phyloP scores from a whole-genome alignment of 1,140 invertebrate species.

The Tetramorium alpestre region DNA sequence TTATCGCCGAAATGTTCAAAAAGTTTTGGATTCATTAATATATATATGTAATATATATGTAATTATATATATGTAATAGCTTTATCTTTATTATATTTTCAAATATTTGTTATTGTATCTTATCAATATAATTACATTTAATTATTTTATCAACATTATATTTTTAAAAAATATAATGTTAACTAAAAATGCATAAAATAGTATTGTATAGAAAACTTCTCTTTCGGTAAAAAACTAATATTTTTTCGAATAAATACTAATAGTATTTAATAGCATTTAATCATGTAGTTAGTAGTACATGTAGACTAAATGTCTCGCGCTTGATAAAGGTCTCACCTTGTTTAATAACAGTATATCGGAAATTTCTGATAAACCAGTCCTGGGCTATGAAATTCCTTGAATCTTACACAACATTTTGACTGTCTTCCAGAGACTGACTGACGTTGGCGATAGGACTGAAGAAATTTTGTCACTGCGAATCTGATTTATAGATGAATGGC shows the following conservation, averaged over 20 bases:
- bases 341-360: not conserved
- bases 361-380: not conserved
- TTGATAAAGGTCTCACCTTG: not conserved
- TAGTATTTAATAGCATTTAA: too few species aligned
- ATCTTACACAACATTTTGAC: not conserved
- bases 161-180: too few species aligned
- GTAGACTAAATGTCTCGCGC: not conserved
- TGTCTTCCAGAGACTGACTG: not conserved
- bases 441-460: not conserved
- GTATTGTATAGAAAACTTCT: too few species aligned
- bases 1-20: not conserved
- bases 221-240: not conserved
- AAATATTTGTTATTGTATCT: not conserved
- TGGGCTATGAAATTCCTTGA: not conserved
- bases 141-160: too few species aligned
- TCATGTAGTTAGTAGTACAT: not conserved
- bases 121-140: not conserved
- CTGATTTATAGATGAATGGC: constrained; percentile 68
- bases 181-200: too few species aligned
- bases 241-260: not conserved
- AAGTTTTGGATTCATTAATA: not conserved
- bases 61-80: too few species aligned
- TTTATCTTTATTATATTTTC: not conserved
- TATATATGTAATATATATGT: too few species aligned
- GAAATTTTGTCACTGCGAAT: constrained; percentile 9